phyloP scores from a whole-genome alignment of 2,888 invertebrate genomes.

The Cacoxenus indagator region DNA sequence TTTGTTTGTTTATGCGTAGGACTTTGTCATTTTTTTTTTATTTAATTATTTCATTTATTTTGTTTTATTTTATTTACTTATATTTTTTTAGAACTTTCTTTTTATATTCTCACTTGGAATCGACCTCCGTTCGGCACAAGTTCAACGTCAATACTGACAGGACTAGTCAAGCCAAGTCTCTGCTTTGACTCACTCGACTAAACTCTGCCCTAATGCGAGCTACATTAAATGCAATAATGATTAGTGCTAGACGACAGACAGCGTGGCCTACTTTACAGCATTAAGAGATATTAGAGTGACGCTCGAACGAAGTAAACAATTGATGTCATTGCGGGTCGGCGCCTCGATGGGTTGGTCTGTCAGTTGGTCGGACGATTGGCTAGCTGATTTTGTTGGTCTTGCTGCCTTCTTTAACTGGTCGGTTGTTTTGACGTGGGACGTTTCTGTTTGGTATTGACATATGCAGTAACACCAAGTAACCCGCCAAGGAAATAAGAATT shows the following conservation, averaged over 20 bases:
- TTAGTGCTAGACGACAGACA: conserved; percentile 29
- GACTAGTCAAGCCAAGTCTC: conserved; percentile 19
- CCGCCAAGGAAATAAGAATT: neutral
- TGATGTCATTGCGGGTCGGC: conserved; percentile 33
- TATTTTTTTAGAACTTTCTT: conserved; percentile 4
- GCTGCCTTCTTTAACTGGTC: no score
- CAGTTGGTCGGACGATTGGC: neutral
- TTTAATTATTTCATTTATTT: neutral
- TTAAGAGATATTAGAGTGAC: conserved; percentile 18
- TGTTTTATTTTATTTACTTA: neutral
- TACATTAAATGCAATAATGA: conserved; percentile 2
- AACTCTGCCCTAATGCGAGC: no score
- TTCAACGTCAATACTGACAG: conserved; percentile 38
- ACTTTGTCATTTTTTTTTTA: neutral
- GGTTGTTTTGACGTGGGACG: neutral
- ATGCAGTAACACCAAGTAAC: neutral
- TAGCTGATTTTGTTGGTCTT: no score
- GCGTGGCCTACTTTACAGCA: conserved; percentile 35
- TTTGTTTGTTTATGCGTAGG: neutral
- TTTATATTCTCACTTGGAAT: conserved; percentile 1
- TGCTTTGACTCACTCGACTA: neutral
- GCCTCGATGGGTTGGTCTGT: neutral
- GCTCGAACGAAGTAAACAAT: conserved; percentile 27
- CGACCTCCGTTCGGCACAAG: conserved; percentile 37
- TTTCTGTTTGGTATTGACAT: conserved; percentile 31